Evolutionary conservation across 2,113 vertebrate genomes (phyloP), one percentile per base, ranked within the genome.

Genomic region (Tetraodon nigroviridis): DNA sequence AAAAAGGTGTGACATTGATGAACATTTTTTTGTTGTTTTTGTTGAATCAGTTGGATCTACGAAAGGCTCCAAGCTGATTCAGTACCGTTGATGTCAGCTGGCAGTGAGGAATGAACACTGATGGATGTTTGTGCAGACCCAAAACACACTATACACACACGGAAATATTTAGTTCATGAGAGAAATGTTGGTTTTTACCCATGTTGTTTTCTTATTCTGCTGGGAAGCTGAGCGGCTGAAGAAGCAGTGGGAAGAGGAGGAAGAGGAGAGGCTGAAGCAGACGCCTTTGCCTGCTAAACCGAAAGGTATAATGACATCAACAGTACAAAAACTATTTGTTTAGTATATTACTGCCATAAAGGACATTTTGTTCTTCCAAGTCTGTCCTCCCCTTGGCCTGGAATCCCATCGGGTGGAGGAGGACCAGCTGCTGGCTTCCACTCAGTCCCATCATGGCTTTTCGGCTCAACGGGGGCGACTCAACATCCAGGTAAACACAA

Each of bases 311-410:
- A 46, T n/a, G 16, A 46, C 44, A 17, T 46, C 15, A 46, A 46
- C 44, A 46, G 18, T 61, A 12, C 17, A 27, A 19, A 19, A 37
- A 50, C 20, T 64, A 16, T 64, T 44, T 15, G 44, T 51, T 27
- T 51, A 37, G 32, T 37, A 11, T 37, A 37, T 8, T 37, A 37
- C 1, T 8, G 7, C 11, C 32, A 29, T 42, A 3, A 17, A 16
- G 40, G 19, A 27, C 14, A 29, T 61, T 27, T 21, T 19, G 22
- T 55, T 40, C 29, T 60, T 44, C 14, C 45, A 87, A 99, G 96
- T 90, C n/a, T 99, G 96, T 51, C 96, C 96, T 37, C 96, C 96
- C 4, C 87, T 99, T 0, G 96, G 96, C 15, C 59, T 99, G 89
- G 96, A 99, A 88, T 99, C 96, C 3, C 95, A 98, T 51, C 90